phyloP scores from a whole-genome alignment of 2,888 invertebrate genomes.

The Phytoseiulus persimilis region DNA sequence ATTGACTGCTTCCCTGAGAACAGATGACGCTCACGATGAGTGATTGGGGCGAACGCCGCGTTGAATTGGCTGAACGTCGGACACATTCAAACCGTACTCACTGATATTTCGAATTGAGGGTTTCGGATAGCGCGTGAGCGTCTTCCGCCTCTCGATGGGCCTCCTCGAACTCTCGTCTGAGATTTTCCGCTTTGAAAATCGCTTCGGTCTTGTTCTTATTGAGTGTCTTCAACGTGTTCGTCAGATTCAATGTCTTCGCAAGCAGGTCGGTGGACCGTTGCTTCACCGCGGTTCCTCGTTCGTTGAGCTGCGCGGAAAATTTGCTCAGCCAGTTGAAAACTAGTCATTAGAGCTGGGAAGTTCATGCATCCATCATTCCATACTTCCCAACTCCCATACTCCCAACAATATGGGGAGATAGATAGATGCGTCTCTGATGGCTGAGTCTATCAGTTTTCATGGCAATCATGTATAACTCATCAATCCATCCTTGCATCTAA shows the following conservation, averaged over 20 bases:
- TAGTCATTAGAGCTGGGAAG: too few species aligned
- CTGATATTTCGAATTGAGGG: constrained; percentile 10
- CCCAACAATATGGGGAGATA: too few species aligned
- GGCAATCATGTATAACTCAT: too few species aligned
- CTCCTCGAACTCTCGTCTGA: neutral
- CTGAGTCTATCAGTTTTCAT: too few species aligned
- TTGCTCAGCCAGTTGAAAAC: too few species aligned
- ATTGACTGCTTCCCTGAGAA: constrained; percentile 22
- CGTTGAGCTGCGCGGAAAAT: constrained; percentile 33
- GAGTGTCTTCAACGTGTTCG: neutral
- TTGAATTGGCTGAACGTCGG: too few species aligned
- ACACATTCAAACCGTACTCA: neutral
- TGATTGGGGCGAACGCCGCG: too few species aligned
- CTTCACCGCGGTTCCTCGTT: constrained; percentile 9
- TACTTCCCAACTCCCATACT: too few species aligned
- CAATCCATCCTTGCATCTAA: too few species aligned
- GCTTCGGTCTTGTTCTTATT: neutral
- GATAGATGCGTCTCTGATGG: too few species aligned
- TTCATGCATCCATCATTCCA: too few species aligned
- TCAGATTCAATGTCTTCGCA: neutral
- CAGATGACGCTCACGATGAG: neutral
- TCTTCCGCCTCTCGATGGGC: constrained; percentile 9
- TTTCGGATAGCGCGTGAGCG: constrained; percentile 18
- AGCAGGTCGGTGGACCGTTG: constrained; percentile 25
- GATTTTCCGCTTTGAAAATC: neutral